phyloP scores from a whole-genome alignment of 1,140 invertebrate genomes.

The Wiebesia pumilae region DNA sequence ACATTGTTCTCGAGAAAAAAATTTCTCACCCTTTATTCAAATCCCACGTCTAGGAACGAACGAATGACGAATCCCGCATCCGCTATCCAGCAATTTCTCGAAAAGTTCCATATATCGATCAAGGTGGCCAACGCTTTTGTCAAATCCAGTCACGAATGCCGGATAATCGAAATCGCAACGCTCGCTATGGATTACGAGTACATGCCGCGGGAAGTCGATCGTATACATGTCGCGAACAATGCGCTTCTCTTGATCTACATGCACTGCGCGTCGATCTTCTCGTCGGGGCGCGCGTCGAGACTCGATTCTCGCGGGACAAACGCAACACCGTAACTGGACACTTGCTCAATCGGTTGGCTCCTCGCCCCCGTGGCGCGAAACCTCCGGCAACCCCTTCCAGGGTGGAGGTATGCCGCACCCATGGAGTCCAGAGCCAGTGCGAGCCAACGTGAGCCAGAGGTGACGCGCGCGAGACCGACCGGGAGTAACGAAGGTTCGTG shows the following conservation, averaged over 20 bases:
- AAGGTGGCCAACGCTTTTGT: background rate
- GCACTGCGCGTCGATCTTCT: background rate
- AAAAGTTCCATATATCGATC: background rate
- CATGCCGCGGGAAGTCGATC: too few species aligned
- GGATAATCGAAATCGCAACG: background rate
- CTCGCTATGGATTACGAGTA: too few species aligned
- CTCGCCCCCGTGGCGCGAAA: background rate
- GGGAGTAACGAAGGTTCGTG: background rate
- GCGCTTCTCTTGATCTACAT: background rate
- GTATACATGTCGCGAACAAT: too few species aligned
- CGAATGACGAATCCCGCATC: too few species aligned
- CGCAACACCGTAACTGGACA: background rate
- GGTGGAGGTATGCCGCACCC: background rate
- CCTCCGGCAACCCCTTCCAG: too few species aligned
- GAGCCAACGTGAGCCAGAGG: background rate
- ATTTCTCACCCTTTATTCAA: background rate
- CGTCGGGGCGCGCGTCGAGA: background rate
- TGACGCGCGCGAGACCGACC: background rate
- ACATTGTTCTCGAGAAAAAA: too few species aligned
- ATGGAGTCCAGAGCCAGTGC: too few species aligned
- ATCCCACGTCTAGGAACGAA: background rate
- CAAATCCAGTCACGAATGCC: background rate
- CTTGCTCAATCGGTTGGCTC: background rate
- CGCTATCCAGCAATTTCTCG: too few species aligned
- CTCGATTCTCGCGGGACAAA: slow-evolving; percentile 7